phyloP scores from a whole-genome alignment of 1,140 invertebrate genomes.

The Aplysia californica region DNA sequence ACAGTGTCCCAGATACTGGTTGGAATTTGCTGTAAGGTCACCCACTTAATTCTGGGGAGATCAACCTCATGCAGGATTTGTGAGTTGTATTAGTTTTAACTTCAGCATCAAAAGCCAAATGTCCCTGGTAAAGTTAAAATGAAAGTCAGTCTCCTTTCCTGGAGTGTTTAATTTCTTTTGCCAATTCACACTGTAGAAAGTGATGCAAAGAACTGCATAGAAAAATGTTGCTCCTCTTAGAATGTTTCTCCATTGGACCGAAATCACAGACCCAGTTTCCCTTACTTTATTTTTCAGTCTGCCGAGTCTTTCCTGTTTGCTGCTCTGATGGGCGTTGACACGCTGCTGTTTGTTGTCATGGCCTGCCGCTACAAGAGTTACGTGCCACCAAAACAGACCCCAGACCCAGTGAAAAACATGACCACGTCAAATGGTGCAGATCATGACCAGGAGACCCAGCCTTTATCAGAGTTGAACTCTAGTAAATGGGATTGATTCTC shows the following conservation, averaged over 20 bases:
- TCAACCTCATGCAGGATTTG: background rate
- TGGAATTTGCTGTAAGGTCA: too few relatives aligned
- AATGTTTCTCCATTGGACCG: background rate
- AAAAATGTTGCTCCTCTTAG: background rate
- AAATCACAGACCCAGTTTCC: background rate
- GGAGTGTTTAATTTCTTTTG: background rate
- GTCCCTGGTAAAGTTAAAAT: background rate
- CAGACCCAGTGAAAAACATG: too few relatives aligned
- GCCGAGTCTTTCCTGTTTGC: slow-evolving; percentile 91
- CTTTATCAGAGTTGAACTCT: too few relatives aligned
- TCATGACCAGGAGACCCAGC: too few relatives aligned
- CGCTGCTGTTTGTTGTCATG: slow-evolving; percentile 84
- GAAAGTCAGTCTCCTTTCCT: too few relatives aligned
- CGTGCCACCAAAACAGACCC: too few relatives aligned
- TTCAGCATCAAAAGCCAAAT: background rate
- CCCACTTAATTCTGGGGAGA: background rate
- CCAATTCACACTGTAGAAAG: background rate
- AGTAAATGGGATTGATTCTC: too few relatives aligned
- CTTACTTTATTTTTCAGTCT: slow-evolving; percentile 73
- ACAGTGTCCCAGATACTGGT: background rate
- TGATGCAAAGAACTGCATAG: background rate
- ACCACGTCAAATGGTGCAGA: too few relatives aligned
- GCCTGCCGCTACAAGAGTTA: slow-evolving; percentile 71
- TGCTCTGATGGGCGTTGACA: slow-evolving; percentile 84
- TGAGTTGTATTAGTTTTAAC: background rate